Evolutionary conservation across 2,888 invertebrate species (phyloP), one percentile per base, ranked within the genome.

Genomic region (Athetis lepigone): DNA sequence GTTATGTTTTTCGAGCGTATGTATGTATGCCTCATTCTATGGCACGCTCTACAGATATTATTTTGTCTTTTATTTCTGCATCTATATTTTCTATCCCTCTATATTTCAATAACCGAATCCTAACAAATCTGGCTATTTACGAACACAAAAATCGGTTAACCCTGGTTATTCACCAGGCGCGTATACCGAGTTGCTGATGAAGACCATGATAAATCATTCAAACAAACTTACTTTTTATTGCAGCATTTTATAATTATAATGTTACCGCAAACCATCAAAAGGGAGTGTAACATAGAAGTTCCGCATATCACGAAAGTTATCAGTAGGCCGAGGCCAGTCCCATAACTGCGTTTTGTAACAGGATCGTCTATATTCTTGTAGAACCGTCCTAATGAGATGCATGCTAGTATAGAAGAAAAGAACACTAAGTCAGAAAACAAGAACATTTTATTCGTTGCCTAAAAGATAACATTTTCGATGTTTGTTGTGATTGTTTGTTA

Each of bases 291-390:
- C 21, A 96, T 89, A 63, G 96, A 94, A 52, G 89, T 79, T 19
- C 97, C 96, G 57, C 97, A 97, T 25, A 97, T 95, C 19, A 96
- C 80, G 43, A 93, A 88, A 1, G 95, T 90, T 16, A 97, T 88
- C 5, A 95, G 56, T 25, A 97, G 80, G 4, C 97, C 97, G 7
- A 96, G 83, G 0, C 94, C 87, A 0, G 96, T 96, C 4, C 97
- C 96, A 50, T 95, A 90, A 88, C 95, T 95, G 80, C 96, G 95
- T 85, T 96, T 96, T 27, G 86, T 79, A 1, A 90, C 83, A 2
- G 85, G 79, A 76, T 96, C 91, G 21, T 90, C 85, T 25, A 97
- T 95, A 74, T 92, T 92, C 69, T 96, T 95, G 81, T 97, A 96
- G 67, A 93, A 89, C 59, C 93, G 87, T 4, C 97, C 97, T 75